Percentiles rank a stretch among this genome's conserved stretches.
phyloP scores from a whole-genome alignment of 2,113 vertebrate genomes.

The Psittacara wagleri region DNA sequence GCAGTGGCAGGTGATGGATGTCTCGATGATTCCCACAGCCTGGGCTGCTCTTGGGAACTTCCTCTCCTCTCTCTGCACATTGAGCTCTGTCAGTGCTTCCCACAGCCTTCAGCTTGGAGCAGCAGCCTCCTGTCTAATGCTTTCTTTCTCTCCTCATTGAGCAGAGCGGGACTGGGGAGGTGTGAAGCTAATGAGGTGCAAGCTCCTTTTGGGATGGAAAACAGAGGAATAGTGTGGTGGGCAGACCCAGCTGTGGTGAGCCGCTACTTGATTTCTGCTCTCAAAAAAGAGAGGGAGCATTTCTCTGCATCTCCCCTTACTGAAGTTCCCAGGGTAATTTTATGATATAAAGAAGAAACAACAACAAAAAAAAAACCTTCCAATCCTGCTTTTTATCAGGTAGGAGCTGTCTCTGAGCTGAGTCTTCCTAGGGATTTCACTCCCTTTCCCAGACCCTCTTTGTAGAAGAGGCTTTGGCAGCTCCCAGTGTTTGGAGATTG shows the following conservation, averaged over 20 bases:
- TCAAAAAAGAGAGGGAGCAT: not conserved
- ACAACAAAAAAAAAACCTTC: not conserved
- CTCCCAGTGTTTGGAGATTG: not conserved
- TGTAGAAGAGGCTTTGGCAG: constrained; percentile 18
- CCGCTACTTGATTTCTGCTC: not conserved
- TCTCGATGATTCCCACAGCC: not conserved
- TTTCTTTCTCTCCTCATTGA: not conserved
- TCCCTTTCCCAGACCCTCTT: constrained; percentile 40
- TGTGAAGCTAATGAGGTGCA: not conserved
- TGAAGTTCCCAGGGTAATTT: constrained; percentile 24
- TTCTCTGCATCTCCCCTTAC: not conserved
- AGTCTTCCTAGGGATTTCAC: constrained; percentile 61
- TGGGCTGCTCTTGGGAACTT: not conserved
- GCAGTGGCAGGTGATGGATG: not conserved
- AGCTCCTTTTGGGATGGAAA: constrained; percentile 11
- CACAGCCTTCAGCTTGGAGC: not conserved
- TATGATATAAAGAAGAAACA: not conserved
- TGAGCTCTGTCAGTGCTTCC: constrained; percentile 27
- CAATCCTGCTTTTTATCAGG: constrained; percentile 22
- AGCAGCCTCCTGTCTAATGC: not conserved
- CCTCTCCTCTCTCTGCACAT: not conserved
- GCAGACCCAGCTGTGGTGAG: constrained; percentile 15
- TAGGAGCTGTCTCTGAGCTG: constrained; percentile 50
- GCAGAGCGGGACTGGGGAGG: not conserved
- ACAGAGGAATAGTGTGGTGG: not conserved